These are phyloP conservation scores for Syrphus vitripennis DNA, from an alignment of 2,888 invertebrate genomes.

Conservation along the genomic window DNA sequence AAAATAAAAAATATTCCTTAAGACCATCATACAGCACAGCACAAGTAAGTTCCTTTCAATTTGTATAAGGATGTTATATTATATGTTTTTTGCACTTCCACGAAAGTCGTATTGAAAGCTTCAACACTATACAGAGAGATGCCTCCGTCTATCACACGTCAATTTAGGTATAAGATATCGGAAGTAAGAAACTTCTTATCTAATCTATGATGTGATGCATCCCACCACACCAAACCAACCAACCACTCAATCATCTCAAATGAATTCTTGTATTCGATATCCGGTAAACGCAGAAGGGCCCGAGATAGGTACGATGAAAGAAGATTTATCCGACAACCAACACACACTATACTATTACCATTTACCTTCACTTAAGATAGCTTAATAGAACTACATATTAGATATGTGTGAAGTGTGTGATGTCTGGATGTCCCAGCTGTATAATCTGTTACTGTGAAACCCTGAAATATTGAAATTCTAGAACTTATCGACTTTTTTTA, in stretches of 20 bases:
- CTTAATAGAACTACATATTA: slow-evolving; percentile 37
- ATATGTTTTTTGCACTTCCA: background rate
- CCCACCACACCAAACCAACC: too few relatives aligned
- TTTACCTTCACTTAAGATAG: slow-evolving; percentile 21
- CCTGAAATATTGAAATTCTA: too few relatives aligned
- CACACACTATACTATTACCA: slow-evolving; percentile 28
- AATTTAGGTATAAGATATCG: slow-evolving; percentile 51
- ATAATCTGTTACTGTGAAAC: too few relatives aligned
- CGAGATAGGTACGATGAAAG: background rate
- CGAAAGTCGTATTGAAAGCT: background rate
- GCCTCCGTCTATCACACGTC: slow-evolving; percentile 47
- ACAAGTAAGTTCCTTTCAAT: background rate
- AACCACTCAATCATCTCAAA: slow-evolving; percentile 22
- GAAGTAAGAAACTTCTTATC: slow-evolving; percentile 40
- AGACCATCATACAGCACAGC: background rate
- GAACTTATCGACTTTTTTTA: too few relatives aligned
- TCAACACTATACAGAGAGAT: background rate
- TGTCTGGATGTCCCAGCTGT: slow-evolving; percentile 31
- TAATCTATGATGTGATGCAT: slow-evolving; percentile 41
- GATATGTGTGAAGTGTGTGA: slow-evolving; percentile 24
- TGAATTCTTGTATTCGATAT: slow-evolving; percentile 55
- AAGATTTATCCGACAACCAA: slow-evolving; percentile 12
- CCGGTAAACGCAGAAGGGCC: slow-evolving; percentile 34
- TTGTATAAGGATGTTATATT: slow-evolving; percentile 7
- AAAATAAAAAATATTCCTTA: background rate